Base-by-base conservation (phyloP, 2,888 invertebrate genomes). In the Lasioglossum malachurum region DNA sequence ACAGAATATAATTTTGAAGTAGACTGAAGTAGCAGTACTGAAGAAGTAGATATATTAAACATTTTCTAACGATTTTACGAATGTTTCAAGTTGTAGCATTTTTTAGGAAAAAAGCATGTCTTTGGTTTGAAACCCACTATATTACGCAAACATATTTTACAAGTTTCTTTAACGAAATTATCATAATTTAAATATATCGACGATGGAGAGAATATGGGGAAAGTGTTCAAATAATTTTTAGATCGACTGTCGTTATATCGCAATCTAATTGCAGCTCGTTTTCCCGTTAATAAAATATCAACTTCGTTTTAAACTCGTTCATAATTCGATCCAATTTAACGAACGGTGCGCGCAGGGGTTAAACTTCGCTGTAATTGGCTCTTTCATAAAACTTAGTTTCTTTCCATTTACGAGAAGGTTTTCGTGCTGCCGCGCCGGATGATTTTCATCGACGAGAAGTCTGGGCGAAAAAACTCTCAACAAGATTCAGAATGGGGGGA, bases 291-390 rank as follows among this genome's bases (percentile, higher is more conserved):
- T 35, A 27, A 27, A 31, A 31, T 35, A 35, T 35, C 67, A 35
- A 35, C 31, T 19, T 67, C 31, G 35, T 31, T 19, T 35, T 27
- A 67, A 67, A 27, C 19, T 67, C 35, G 19, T 67, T 67, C 35
- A 67, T 67, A 67, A 67, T 67, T 67, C 35, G 35, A 67, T 67
- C 8, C 67, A 67, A 16, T 67, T 67, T 67, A 67, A 35, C 27
- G 35, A 67, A 67, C 35, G 31, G 35, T 27, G 19, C 31, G 35
- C 19, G 27, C 67, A 67, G 31, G 1, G 67, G 67, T 31, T 35
- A 67, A 67, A 67, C 67, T 67, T 16, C 19, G 31, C 7, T 67
- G 67, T 35, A 67, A 67, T 67, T 67, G 67, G 31, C 19, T 31
- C 31, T 35, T 67, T 67, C 31, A 67, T 19, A 16, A 67, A 67